These are phyloP conservation scores for Drosophila limbata DNA, from an alignment of 2,888 invertebrate genomes.

Conservation along the genomic window DNA sequence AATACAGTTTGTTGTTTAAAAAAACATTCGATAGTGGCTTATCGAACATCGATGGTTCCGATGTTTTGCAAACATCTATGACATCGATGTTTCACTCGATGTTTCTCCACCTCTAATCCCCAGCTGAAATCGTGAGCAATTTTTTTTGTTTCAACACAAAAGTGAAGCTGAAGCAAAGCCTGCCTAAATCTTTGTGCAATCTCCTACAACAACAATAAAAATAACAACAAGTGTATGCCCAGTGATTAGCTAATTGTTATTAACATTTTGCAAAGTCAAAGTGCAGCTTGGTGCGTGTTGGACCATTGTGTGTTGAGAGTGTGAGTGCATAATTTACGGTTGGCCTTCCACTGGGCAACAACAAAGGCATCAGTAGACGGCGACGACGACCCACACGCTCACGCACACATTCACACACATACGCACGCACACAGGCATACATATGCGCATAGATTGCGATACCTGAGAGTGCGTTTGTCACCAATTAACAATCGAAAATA, in stretches of 20 bases:
- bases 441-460: slow-evolving; percentile 54
- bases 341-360: slow-evolving; percentile 68
- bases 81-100: too few species aligned
- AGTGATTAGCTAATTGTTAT: slow-evolving; percentile 21
- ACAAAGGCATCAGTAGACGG: slow-evolving; percentile 52
- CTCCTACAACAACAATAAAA: slow-evolving; percentile 33
- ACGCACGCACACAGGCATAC: slow-evolving; percentile 22
- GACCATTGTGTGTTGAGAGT: slow-evolving; percentile 13
- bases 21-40: too few species aligned
- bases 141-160: slow-evolving; percentile 55
- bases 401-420: slow-evolving; percentile 47
- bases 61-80: too few species aligned
- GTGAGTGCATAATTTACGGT: slow-evolving; percentile 70
- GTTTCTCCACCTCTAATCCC: too few species aligned
- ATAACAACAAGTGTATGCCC: slow-evolving; percentile 55
- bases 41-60: too few species aligned
- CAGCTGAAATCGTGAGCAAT: slow-evolving; percentile 56
- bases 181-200: slow-evolving; percentile 47
- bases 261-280: slow-evolving; percentile 1
- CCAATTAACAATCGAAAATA: slow-evolving; percentile 51
- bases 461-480: slow-evolving; percentile 52
- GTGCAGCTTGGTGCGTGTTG: slow-evolving; percentile 25
- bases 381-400: slow-evolving; percentile 52
- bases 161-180: slow-evolving; percentile 37
- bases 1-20: too few species aligned